These are phyloP conservation scores for Pseudomyrmex cubaensis DNA, from an alignment of 1,140 invertebrate genomes.

Conservation along the genomic window DNA sequence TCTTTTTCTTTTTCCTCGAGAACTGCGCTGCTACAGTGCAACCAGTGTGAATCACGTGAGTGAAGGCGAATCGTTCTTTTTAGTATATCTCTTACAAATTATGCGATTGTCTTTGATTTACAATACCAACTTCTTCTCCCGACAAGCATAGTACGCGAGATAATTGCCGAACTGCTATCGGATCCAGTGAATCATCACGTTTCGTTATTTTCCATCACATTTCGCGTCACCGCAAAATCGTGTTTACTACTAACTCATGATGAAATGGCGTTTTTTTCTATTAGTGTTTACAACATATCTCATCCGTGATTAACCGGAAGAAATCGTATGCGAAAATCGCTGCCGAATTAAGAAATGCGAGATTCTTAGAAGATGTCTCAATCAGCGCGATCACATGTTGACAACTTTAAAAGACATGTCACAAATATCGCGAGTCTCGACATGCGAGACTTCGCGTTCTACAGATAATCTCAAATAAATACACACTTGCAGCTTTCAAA, in stretches of 20 bases:
- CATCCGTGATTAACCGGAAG: slow-evolving; percentile 17
- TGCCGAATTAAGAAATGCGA: slow-evolving; percentile 33
- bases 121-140: slow-evolving; percentile 1
- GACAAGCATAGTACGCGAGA: background rate
- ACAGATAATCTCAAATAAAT: background rate
- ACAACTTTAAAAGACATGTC: background rate
- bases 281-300: slow-evolving; percentile 14
- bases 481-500: background rate
- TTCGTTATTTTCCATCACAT: slow-evolving; percentile 21
- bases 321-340: slow-evolving; percentile 2
- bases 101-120: background rate
- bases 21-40: background rate
- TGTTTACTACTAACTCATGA: slow-evolving; percentile 35
- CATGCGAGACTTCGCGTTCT: background rate
- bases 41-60: slow-evolving; percentile 19
- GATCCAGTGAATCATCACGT: slow-evolving; percentile 30
- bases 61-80: slow-evolving; percentile 17
- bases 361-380: slow-evolving; percentile 11
- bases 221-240: slow-evolving; percentile 24
- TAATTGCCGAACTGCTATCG: slow-evolving; percentile 7
- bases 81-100: background rate
- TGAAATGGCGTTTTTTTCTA: slow-evolving; percentile 35
- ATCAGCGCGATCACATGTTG: background rate
- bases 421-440: slow-evolving; percentile 7
- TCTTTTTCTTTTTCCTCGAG: slow-evolving; percentile 34